Conservation (phyloP, 1,140 invertebrate species). For the Hormaphis cornu region DNA sequence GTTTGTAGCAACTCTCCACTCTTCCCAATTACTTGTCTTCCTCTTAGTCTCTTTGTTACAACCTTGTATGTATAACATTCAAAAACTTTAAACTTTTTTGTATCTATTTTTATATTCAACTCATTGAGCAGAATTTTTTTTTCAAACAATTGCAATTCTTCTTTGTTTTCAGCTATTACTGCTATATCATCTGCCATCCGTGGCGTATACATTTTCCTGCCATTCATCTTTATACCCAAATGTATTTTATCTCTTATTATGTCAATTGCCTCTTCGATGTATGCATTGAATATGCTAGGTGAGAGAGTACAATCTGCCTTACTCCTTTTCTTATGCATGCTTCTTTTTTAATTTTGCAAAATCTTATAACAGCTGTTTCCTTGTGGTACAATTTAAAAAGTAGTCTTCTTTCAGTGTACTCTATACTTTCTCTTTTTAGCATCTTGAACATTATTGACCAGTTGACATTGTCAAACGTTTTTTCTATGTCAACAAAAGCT, state of each 20-base stretch:
- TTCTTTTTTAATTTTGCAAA: not conserved
- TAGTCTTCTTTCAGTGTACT: not conserved
- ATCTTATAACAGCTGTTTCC: not conserved
- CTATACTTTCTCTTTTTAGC: not conserved
- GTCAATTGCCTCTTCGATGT: not conserved
- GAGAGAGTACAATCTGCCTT: not conserved
- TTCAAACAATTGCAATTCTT: too few species aligned
- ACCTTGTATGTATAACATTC: too few species aligned
- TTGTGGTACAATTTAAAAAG: constrained; percentile 20
- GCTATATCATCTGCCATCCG: too few species aligned
- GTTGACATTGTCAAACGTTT: constrained; percentile 23
- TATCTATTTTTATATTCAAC: too few species aligned
- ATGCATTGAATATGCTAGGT: not conserved
- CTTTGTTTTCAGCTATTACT: too few species aligned
- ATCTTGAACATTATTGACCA: not conserved
- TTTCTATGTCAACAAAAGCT: not conserved
- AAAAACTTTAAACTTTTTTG: too few species aligned
- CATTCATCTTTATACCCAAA: too few species aligned
- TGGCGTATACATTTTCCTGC: too few species aligned
- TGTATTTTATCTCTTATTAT: not conserved
- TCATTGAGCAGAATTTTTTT: too few species aligned
- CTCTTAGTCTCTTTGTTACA: too few species aligned
- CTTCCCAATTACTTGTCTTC: too few species aligned
- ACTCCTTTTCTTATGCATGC: not conserved
- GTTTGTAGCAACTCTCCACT: too few species aligned